phyloP scores from a whole-genome alignment of 1,140 invertebrate species.

The Nixonia krombeini region DNA sequence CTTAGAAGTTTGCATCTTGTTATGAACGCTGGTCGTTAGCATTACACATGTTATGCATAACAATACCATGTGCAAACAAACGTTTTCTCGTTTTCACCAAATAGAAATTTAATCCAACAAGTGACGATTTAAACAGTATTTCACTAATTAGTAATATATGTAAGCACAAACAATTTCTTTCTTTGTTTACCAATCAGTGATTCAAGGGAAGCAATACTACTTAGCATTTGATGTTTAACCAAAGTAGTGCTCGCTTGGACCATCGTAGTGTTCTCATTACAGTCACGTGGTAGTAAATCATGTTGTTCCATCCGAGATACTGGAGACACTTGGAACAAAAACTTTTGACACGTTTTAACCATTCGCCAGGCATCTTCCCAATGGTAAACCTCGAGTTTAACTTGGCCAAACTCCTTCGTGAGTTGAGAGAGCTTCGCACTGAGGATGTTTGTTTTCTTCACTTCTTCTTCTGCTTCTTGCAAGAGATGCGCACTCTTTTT shows the following conservation, averaged over 20 bases:
- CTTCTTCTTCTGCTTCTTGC: conserved; percentile 70
- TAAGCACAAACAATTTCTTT: too few species aligned
- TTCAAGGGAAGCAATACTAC: conserved; percentile 64
- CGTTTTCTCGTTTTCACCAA: too few species aligned
- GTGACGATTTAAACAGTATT: too few species aligned
- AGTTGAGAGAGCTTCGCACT: conserved; percentile 63
- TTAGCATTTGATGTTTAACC: conserved; percentile 60
- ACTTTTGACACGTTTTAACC: conserved; percentile 77
- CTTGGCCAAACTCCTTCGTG: conserved; percentile 59
- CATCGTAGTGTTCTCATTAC: conserved; percentile 1
- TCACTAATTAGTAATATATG: too few species aligned
- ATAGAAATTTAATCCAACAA: too few species aligned
- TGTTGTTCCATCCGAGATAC: conserved; percentile 73
- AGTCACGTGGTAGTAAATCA: conserved; percentile 51
- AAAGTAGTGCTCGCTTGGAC: conserved; percentile 35
- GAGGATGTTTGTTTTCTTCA: conserved; percentile 67
- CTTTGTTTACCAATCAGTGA: conserved; percentile 59
- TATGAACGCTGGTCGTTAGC: too few species aligned
- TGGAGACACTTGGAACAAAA: conserved; percentile 75
- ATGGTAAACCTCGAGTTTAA: conserved; percentile 75
- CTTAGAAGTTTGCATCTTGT: too few species aligned
- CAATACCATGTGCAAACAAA: too few species aligned
- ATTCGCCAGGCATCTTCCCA: conserved; percentile 76
- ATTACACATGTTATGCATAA: too few species aligned
- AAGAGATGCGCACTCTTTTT: conserved; percentile 74